Percentiles rank a stretch among this genome's conserved stretches.
phyloP scores from a whole-genome alignment of 2,113 vertebrate genomes.

The Caretta caretta region DNA sequence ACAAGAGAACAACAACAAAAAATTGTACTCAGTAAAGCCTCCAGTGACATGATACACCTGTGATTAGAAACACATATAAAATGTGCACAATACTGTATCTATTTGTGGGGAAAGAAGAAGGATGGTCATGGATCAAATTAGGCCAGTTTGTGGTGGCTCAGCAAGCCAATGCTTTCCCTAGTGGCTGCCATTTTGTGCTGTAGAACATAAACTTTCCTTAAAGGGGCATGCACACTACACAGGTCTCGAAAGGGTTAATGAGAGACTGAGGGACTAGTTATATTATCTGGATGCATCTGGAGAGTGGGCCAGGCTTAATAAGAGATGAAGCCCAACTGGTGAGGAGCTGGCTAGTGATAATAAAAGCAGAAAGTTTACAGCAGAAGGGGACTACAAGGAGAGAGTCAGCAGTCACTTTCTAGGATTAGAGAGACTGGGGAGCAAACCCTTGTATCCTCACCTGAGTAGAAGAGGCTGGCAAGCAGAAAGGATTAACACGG shows the following conservation, averaged over 20 bases:
- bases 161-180: not conserved
- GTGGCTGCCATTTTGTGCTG: not conserved
- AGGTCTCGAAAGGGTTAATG: not conserved
- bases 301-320: not conserved
- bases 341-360: not conserved
- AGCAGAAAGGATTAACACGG: too few species aligned
- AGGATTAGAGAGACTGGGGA: too few species aligned
- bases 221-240: not conserved
- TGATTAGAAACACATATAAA: conserved; percentile 35
- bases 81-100: conserved; percentile 15
- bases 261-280: not conserved
- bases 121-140: not conserved
- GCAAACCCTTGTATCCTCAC: too few species aligned
- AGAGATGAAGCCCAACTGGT: not conserved
- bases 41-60: conserved; percentile 1
- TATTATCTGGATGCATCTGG: not conserved
- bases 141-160: not conserved
- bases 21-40: conserved; percentile 17
- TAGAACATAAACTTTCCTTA: not conserved
- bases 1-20: conserved; percentile 36
- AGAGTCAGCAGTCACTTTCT: too few species aligned
- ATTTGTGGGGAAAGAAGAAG: not conserved
- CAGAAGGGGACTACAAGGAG: too few species aligned
- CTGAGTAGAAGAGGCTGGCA: too few species aligned
- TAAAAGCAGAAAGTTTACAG: not conserved